These are phyloP conservation scores for Delichon dasypus DNA, from an alignment of 2,797 vertebrate species.

Conservation along the genomic window DNA sequence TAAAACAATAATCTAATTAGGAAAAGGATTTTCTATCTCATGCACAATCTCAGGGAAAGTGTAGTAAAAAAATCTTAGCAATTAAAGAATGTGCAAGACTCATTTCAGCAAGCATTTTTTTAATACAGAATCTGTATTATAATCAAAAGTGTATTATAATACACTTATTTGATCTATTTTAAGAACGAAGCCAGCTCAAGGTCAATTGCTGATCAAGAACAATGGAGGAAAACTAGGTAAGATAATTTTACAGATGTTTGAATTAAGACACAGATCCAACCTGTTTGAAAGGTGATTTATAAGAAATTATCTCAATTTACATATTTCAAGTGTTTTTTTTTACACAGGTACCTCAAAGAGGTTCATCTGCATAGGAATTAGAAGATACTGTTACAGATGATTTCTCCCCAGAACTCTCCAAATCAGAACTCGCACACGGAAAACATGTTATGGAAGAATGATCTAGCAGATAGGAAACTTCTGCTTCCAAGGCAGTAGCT, in stretches of 20 bases:
- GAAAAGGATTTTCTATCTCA: conserved; percentile 34
- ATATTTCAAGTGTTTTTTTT: conserved; percentile 34
- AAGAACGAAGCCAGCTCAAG: conserved; percentile 68
- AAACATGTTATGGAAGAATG: background rate
- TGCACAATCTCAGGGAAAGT: conserved; percentile 43
- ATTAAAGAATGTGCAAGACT: conserved; percentile 55
- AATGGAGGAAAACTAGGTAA: conserved; percentile 69
- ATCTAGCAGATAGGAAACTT: conserved; percentile 47
- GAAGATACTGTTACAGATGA: conserved; percentile 4
- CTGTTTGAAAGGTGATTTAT: conserved; percentile 57
- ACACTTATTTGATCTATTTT: conserved; percentile 70
- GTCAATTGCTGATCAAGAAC: conserved; percentile 72
- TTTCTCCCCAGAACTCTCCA: background rate
- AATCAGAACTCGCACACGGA: background rate
- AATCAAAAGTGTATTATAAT: too few relatives aligned
- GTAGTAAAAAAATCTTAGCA: conserved; percentile 55
- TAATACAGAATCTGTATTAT: conserved; percentile 54
- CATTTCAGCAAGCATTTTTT: conserved; percentile 58
- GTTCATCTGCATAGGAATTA: conserved; percentile 55
- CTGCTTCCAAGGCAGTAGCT: conserved; percentile 45
- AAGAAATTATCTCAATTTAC: conserved; percentile 59
- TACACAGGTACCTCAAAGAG: conserved; percentile 18
- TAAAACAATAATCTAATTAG: conserved; percentile 31
- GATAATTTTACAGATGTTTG: conserved; percentile 60
- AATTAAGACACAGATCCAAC: conserved; percentile 59